Evolutionary conservation across 1,140 invertebrate species (phyloP).

Genomic region (Epicauta chinensis): DNA sequence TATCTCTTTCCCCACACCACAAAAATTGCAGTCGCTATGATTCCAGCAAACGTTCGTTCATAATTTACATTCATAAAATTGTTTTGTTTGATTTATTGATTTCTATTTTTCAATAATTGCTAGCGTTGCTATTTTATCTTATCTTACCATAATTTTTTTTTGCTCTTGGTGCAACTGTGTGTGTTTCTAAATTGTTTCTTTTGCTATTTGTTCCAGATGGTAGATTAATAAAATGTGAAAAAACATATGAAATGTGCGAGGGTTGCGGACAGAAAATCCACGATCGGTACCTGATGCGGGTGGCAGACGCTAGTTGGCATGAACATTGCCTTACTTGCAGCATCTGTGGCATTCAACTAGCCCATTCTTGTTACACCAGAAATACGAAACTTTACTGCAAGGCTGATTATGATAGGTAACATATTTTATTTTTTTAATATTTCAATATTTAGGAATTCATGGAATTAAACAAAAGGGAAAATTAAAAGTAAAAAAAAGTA

Average conservation of each 20-base stretch:
- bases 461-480: too few species aligned
- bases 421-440: background rate
- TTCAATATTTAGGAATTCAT: too few species aligned
- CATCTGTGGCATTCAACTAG: constrained; percentile 79
- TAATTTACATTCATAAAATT: too few species aligned
- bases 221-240: constrained; percentile 56
- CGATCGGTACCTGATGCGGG: constrained; percentile 87
- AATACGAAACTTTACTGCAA: constrained; percentile 95
- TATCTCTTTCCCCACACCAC: too few species aligned
- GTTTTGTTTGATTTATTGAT: too few species aligned
- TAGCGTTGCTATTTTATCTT: too few species aligned
- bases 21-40: too few species aligned
- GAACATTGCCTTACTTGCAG: constrained; percentile 88
- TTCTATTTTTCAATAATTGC: too few species aligned
- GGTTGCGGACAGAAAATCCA: constrained; percentile 88
- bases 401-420: constrained; percentile 84
- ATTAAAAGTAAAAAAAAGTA: too few species aligned
- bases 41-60: too few species aligned
- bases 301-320: constrained; percentile 88
- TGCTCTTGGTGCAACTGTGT: too few species aligned
- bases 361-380: constrained; percentile 83
- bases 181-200: background rate
- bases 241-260: constrained; percentile 73
- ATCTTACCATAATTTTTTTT: too few species aligned
- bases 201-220: constrained; percentile 40